Base-by-base conservation (phyloP, 2,888 invertebrate genomes). In the Nebria brevicollis region DNA sequence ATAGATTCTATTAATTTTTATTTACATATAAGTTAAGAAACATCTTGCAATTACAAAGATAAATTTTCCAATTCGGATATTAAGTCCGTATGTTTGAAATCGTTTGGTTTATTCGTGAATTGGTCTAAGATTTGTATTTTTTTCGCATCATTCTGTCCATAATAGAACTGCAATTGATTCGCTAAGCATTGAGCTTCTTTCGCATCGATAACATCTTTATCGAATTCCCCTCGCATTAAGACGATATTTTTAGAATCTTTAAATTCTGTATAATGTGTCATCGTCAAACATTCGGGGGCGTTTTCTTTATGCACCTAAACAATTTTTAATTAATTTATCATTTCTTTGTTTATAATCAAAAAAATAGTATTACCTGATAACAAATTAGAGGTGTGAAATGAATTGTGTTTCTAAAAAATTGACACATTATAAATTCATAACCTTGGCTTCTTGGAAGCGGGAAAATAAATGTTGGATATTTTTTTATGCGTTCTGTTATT, bases 351-450 rank as follows among this genome's bases (percentile, higher is more conserved):
- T 20, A 20, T 20, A 20, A 20, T 20, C 20, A 20, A 20, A 72
- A 75, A 84, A 84, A 20, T 20, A 20, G 20, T 20, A 20, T 20
- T 84, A 94, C 94, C 91, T 97, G 97, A 88, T 94, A 97, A 85
- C 95, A 95, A 65, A 96, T 90, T 8, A 97, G 89, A 0, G 97
- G 95, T 1, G 97, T 97, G 87, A 97, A 96, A 87, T 97, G 96
- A 25, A 95, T 92, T 73, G 94, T 90, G 84, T 94, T 93, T 2
- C 92, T 92, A 66, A 91, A 89, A 87, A 93, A 94, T 87, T 97
- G 96, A 77, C 93, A 90, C 90, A 97, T 91, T 77, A 97, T 93
- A 87, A 97, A 97, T 88, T 97, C 97, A 86, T 95, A 97, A 11
- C 97, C 97, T 85, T 95, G 93, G 25, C 93, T 92, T 76, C 96